Conservation (phyloP, 2,888 invertebrate genomes). For the Dryococelus australis region DNA sequence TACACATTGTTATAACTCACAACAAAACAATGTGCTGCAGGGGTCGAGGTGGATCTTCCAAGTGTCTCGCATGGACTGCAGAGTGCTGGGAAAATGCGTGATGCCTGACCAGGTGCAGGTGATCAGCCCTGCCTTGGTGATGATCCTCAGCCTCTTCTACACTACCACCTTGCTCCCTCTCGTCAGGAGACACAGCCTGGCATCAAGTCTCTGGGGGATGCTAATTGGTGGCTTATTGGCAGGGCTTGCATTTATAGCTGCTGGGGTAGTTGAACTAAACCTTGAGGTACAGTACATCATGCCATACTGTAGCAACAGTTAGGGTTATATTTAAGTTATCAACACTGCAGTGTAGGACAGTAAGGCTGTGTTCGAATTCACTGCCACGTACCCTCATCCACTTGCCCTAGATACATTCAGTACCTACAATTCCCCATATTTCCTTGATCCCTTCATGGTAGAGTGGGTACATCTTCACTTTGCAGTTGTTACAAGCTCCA, state of each 20-base stretch:
- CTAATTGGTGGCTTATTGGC: constrained; percentile 75
- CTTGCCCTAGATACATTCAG: too few species aligned
- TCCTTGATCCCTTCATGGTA: too few species aligned
- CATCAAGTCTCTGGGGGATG: constrained; percentile 73
- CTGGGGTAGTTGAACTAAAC: constrained; percentile 64
- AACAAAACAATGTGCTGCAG: constrained; percentile 53
- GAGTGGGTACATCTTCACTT: too few species aligned
- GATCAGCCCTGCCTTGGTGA: constrained; percentile 75
- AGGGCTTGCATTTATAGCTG: constrained; percentile 69
- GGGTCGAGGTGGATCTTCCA: constrained; percentile 82
- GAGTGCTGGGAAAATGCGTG: constrained; percentile 55
- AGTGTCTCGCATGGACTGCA: constrained; percentile 73
- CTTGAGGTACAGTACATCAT: constrained; percentile 61
- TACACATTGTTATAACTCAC: too few species aligned
- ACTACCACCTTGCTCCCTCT: constrained; percentile 65
- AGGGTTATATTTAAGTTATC: too few species aligned
- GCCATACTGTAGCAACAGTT: too few species aligned
- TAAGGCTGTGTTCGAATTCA: too few species aligned
- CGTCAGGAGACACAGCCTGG: constrained; percentile 58
- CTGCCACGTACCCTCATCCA: too few species aligned
- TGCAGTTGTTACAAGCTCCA: too few species aligned
- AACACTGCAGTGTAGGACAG: too few species aligned
- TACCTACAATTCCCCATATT: too few species aligned
- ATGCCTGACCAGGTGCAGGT: constrained; percentile 86
- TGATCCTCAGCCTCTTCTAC: constrained; percentile 74